phyloP scores from a whole-genome alignment of 2,888 invertebrate genomes.

The Therioaphis trifolii region DNA sequence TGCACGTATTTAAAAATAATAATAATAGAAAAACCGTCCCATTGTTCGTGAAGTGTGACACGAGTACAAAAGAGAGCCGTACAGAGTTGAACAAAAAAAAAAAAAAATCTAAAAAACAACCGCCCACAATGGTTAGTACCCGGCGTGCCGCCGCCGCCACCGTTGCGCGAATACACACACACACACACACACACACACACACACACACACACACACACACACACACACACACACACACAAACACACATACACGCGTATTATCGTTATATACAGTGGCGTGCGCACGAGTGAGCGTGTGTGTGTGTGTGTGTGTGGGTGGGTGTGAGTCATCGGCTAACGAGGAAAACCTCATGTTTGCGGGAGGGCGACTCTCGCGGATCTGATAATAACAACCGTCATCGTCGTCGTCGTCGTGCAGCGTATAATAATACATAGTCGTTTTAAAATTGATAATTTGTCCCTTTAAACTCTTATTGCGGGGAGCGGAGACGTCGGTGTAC shows the following conservation, averaged over 20 bases:
- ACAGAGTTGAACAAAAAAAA: conserved; percentile 19
- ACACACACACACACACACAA: too few relatives aligned
- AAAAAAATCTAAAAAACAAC: conserved; percentile 47
- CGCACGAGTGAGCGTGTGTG: background rate
- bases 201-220: too few relatives aligned
- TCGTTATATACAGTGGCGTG: background rate
- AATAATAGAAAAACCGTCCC: conserved; percentile 47
- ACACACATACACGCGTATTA: background rate
- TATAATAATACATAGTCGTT: conserved; percentile 36
- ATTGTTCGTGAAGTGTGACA: conserved; percentile 58
- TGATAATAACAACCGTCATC: conserved; percentile 35
- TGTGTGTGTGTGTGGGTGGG: conserved; percentile 6
- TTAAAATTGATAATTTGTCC: conserved; percentile 62
- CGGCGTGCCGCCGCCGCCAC: conserved; percentile 8
- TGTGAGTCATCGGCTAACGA: conserved; percentile 58
- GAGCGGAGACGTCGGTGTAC: background rate
- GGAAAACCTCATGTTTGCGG: conserved; percentile 58
- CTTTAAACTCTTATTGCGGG: conserved; percentile 58
- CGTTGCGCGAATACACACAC: background rate
- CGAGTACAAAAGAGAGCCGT: conserved; percentile 47
- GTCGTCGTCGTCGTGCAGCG: background rate
- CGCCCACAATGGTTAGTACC: conserved; percentile 33
- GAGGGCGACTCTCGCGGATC: conserved; percentile 45
- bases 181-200: background rate
- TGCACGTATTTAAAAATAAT: conserved; percentile 25